phyloP scores from a whole-genome alignment of 2,797 vertebrate genomes.

The Uromys caudimaculatus region DNA sequence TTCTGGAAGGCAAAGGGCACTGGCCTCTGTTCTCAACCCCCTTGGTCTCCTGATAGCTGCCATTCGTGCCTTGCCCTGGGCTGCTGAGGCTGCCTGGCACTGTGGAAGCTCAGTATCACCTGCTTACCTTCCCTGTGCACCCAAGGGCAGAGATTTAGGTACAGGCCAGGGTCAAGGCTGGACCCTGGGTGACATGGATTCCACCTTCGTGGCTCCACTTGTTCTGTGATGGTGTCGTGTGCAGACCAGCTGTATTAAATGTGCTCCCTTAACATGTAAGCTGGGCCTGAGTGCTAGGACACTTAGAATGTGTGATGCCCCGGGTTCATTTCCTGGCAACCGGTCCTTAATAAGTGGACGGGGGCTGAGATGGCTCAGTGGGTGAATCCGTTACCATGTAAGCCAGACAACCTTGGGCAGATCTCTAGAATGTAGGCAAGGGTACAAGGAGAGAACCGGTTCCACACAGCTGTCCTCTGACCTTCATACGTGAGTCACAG shows the following conservation, averaged over 20 bases:
- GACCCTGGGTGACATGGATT: background rate
- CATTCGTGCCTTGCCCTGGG: background rate
- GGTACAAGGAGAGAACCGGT: no score
- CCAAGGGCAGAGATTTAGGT: background rate
- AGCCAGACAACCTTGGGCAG: background rate
- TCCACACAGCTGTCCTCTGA: background rate
- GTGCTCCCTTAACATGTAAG: background rate
- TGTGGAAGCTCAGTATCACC: background rate
- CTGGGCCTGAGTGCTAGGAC: background rate
- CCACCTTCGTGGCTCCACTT: background rate
- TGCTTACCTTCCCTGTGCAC: background rate
- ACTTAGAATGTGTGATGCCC: background rate
- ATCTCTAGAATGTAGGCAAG: background rate
- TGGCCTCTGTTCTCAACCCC: fast-evolving
- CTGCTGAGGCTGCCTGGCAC: background rate
- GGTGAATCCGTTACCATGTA: background rate
- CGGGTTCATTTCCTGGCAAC: background rate
- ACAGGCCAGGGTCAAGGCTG: background rate
- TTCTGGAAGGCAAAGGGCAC: background rate
- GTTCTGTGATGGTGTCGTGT: fast-evolving
- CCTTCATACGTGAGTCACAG: background rate
- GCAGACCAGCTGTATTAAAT: background rate
- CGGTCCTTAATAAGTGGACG: background rate
- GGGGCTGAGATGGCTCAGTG: background rate
- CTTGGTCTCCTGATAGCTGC: background rate